A percentile compares a stretch with the other conserved stretches of the same genome.
phyloP scores from a whole-genome alignment of 2,797 vertebrate genomes.

The Pangasius larnaudii region DNA sequence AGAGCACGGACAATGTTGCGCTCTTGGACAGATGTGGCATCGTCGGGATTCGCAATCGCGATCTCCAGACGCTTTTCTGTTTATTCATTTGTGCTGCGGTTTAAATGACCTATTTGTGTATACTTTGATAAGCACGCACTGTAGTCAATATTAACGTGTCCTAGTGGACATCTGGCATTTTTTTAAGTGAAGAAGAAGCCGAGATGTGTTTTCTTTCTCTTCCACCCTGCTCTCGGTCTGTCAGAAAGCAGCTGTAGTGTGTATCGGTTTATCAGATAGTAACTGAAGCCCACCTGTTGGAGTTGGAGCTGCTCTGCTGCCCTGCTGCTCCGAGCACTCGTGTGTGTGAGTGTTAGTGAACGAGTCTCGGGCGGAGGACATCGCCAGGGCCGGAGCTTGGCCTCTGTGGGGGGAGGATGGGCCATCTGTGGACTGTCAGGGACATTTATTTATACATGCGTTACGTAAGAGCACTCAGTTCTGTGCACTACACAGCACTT shows the following conservation, averaged over 20 bases:
- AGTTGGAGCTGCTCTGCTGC: constrained; percentile 3
- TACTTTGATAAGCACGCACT: not conserved
- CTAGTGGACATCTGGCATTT: not conserved
- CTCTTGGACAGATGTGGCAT: not conserved
- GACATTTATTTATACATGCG: constrained; percentile 69
- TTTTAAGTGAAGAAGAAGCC: not conserved
- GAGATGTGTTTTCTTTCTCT: not conserved
- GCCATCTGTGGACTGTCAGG: constrained; percentile 68
- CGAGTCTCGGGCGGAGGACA: constrained; percentile 4
- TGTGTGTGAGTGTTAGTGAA: not conserved
- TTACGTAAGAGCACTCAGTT: constrained; percentile 63
- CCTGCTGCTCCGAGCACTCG: constrained; percentile 22
- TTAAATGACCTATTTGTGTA: too few relatives aligned
- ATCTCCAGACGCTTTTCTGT: not conserved
- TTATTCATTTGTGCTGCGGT: not conserved
- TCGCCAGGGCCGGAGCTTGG: constrained; percentile 43
- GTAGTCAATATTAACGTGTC: too few relatives aligned
- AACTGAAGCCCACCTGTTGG: constrained; percentile 35
- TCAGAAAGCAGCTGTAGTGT: constrained; percentile 24
- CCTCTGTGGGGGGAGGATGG: constrained; percentile 55
- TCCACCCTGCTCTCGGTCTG: not conserved
- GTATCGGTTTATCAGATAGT: constrained; percentile 8
- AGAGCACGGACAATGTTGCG: not conserved
- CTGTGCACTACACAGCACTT: constrained; percentile 32
- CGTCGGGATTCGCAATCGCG: not conserved